A percentile compares a stretch with the other conserved stretches of the same genome.
These are phyloP conservation scores for Scaptomyza montana DNA, from an alignment of 1,140 invertebrate species.

Conservation along the genomic window DNA sequence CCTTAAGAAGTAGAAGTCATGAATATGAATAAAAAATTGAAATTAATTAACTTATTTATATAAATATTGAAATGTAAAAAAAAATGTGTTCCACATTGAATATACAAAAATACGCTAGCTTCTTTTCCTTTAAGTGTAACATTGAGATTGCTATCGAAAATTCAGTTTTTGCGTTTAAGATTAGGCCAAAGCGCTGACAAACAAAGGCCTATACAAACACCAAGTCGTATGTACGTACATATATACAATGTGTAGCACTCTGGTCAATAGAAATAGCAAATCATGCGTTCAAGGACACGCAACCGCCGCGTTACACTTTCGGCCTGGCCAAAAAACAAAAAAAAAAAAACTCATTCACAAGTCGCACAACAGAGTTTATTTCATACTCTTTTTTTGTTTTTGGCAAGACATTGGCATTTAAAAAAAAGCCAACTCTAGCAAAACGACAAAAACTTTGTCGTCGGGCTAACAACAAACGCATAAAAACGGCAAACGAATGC, in stretches of 20 bases:
- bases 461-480: conserved; percentile 35
- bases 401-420: conserved; percentile 81
- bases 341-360: conserved; percentile 71
- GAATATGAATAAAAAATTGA: no score
- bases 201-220: not conserved
- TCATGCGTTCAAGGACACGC: conserved; percentile 70
- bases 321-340: conserved; percentile 42
- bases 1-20: no score
- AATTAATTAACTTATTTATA: no score
- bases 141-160: conserved; percentile 19
- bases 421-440: conserved; percentile 20
- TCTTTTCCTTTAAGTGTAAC: not conserved
- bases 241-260: not conserved
- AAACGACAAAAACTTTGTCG: conserved; percentile 9
- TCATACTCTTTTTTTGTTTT: conserved; percentile 35
- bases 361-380: conserved; percentile 26
- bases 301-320: conserved; percentile 78
- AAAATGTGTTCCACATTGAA: no score
- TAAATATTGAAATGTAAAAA: no score
- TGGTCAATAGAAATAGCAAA: conserved; percentile 39
- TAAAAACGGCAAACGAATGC: conserved; percentile 60
- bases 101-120: no score
- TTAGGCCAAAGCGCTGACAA: conserved; percentile 8
- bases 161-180: not conserved
- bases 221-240: not conserved